Conservation (phyloP, 2,113 vertebrate genomes). For the Eurystomus gularis region DNA sequence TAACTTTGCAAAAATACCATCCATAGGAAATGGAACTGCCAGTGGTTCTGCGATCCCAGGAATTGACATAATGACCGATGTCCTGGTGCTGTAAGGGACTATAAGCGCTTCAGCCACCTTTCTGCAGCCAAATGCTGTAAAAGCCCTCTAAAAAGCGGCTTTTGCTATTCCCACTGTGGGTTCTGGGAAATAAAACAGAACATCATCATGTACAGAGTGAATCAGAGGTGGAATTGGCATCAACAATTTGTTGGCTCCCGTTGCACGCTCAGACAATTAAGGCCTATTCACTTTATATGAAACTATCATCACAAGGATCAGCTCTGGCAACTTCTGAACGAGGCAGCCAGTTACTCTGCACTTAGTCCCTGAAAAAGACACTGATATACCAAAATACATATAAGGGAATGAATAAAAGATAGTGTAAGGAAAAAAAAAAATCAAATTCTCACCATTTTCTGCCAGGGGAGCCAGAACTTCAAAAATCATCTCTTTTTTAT, state of each 20-base stretch:
- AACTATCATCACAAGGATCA: background rate
- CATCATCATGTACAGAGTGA: background rate
- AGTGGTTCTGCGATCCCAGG: background rate
- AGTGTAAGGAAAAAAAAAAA: background rate
- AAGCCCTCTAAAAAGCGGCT: background rate
- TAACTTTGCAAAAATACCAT: background rate
- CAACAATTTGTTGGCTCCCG: background rate
- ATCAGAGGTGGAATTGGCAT: background rate
- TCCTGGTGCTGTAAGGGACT: background rate
- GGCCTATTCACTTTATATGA: background rate
- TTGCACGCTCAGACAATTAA: background rate
- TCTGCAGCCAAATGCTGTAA: background rate
- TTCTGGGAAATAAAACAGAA: background rate
- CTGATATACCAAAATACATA: background rate
- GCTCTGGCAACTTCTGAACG: background rate
- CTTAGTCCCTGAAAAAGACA: background rate
- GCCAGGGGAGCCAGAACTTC: conserved; percentile 96
- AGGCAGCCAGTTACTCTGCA: background rate
- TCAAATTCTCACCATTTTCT: conserved; percentile 88
- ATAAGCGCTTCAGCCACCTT: background rate
- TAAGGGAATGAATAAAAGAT: background rate
- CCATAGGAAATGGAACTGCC: background rate
- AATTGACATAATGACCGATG: background rate
- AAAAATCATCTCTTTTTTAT: conserved; percentile 98
- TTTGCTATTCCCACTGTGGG: background rate